Base-by-base conservation (phyloP, 2,888 invertebrate genomes). In the Plagiodera versicolora region DNA sequence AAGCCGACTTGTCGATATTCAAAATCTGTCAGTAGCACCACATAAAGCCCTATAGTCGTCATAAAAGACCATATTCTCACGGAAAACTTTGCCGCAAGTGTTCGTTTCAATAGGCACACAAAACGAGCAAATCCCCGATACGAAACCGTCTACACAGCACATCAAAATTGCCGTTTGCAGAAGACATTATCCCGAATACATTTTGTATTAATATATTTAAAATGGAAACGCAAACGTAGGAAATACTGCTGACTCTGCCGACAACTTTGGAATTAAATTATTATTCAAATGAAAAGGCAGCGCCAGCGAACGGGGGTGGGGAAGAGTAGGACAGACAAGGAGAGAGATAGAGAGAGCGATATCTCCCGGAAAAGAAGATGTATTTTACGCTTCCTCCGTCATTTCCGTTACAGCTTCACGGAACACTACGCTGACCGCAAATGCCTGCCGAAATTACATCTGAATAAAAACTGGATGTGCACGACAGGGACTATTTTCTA, bases 251-350 rank as follows among this genome's bases (percentile, higher is more conserved):
- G 67, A 69, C 63, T 66, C 66, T 66, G 67, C 68, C 69, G 69
- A 71, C 73, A 74, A 74, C 71, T 74, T 74, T 72, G 67, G 70
- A 75, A 75, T 74, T 72, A 74, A 76, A 76, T 76, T 76, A 75
- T 75, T 75, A 76, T 76, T 75, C 74, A 76, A 76, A 76, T 75
- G 75, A 75, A 74, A 74, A 71, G 71, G 68, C 70, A 60, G 64
- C 68, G 69, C 69, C 65, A 65, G 68, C 65, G 64, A 1, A 64
- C 4, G 11, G 14, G 70, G 64, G 62, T 67, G 55, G 17, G 32
- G 39, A 6, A 24, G 24, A 24, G 24, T 5, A 6, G 6, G 4
- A 24, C 4, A 24, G 24, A 24, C 24, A 24, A 6, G 6, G 24
- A 24, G 47, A 44, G 57, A 57, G 51, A 51, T 46, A 51, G 51